Evolutionary conservation across 2,888 invertebrate species (phyloP).

Genomic region (Tanypteryx hageni): DNA sequence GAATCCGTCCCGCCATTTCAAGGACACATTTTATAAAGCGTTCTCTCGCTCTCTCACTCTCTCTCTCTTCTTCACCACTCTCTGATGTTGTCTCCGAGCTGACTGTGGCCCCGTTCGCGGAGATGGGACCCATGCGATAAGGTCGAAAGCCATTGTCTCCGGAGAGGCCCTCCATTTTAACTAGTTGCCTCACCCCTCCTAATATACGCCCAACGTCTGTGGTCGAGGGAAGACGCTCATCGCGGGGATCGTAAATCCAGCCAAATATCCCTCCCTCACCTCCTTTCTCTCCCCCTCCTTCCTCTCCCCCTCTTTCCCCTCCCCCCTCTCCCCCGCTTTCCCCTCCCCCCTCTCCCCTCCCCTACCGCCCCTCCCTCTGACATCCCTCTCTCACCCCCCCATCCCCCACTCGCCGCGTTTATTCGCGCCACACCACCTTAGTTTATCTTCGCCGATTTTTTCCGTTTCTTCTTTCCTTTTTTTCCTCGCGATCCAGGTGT

Average conservation of each 20-base stretch:
- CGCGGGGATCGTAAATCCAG: background rate
- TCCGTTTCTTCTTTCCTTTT: background rate
- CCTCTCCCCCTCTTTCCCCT: background rate
- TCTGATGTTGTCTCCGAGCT: background rate
- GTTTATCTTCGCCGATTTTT: conserved; percentile 7
- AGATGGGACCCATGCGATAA: conserved; percentile 13
- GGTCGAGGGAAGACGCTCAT: background rate
- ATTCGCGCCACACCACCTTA: background rate
- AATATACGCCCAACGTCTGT: conserved; percentile 21
- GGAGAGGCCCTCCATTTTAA: conserved; percentile 22
- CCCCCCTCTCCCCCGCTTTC: background rate
- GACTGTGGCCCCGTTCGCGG: background rate
- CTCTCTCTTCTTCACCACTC: background rate
- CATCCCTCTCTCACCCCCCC: background rate
- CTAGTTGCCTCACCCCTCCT: background rate
- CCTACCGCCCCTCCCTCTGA: too few species aligned
- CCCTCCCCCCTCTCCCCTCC: background rate
- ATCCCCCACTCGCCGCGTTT: background rate
- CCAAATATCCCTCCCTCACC: background rate
- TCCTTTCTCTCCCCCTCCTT: background rate
- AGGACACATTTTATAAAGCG: background rate
- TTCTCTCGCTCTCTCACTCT: background rate
- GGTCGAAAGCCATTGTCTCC: conserved; percentile 31
- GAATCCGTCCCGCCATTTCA: background rate
- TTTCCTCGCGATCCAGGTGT: background rate